Evolutionary conservation across 2,797 vertebrate genomes (phyloP).

Genomic region (Trachurus trachurus): DNA sequence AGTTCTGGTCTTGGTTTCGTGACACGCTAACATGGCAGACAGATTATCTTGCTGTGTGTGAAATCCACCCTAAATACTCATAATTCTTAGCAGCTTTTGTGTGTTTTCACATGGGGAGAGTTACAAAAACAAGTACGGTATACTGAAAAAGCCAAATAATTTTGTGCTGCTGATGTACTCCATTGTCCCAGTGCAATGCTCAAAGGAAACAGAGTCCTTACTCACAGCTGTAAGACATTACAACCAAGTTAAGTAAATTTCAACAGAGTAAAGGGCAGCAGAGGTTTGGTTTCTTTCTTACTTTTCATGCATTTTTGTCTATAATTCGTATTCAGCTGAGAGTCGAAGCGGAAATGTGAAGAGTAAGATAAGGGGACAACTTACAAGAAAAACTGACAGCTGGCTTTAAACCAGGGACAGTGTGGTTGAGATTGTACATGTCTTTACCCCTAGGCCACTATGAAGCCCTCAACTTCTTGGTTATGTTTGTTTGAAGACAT

Average conservation of each 20-base stretch:
- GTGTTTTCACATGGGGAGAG: neutral
- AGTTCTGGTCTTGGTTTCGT: neutral
- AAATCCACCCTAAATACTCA: neutral
- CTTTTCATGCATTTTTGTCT: neutral
- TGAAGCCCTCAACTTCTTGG: neutral
- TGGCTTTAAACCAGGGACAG: neutral
- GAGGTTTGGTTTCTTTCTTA: neutral
- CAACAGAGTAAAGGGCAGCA: neutral
- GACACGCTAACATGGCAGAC: neutral
- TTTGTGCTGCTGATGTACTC: neutral
- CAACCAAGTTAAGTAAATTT: neutral
- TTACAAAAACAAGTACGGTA: neutral
- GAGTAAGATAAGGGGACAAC: neutral
- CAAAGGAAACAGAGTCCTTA: neutral
- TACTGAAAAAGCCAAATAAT: too few species aligned
- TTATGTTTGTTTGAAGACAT: slow-evolving; percentile 2
- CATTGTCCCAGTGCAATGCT: neutral
- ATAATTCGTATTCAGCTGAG: neutral
- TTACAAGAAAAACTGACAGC: neutral
- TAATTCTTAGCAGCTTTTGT: neutral
- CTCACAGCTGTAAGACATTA: slow-evolving; percentile 8
- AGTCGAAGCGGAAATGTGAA: neutral
- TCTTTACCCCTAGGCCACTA: neutral
- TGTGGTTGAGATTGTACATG: slow-evolving; percentile 1
- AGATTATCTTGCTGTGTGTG: neutral